phyloP scores from a whole-genome alignment of 2,797 vertebrate species.

The Spinus olivaceus region DNA sequence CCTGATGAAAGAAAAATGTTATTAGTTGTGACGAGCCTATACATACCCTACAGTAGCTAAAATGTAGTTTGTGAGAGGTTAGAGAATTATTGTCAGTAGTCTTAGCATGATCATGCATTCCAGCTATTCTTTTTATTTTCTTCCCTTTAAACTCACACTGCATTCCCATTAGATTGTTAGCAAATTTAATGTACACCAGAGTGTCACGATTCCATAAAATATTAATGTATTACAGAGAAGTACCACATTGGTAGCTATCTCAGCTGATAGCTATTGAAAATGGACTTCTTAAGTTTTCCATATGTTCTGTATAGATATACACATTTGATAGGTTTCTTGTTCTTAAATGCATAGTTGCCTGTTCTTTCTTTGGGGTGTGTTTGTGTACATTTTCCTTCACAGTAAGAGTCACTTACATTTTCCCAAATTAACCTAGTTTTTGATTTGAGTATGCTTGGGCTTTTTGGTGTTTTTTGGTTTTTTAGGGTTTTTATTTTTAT shows the following conservation, averaged over 20 bases:
- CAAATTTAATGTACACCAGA: conserved; percentile 39
- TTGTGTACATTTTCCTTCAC: neutral
- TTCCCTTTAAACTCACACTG: conserved; percentile 50
- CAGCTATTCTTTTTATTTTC: conserved; percentile 56
- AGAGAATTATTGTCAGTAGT: conserved; percentile 62
- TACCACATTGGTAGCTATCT: neutral
- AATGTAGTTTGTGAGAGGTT: conserved; percentile 71
- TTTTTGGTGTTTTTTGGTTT: neutral
- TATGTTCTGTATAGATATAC: neutral
- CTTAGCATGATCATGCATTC: conserved; percentile 36
- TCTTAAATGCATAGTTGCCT: neutral
- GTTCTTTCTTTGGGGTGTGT: neutral
- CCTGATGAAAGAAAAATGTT: conserved; percentile 84
- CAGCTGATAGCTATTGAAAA: conserved; percentile 25
- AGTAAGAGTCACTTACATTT: neutral
- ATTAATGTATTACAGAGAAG: conserved; percentile 19
- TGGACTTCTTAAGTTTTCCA: neutral
- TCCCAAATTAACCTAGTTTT: neutral
- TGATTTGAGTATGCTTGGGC: neutral
- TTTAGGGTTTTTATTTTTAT: neutral
- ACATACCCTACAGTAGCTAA: conserved; percentile 69
- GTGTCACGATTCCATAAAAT: conserved; percentile 53
- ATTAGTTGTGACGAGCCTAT: conserved; percentile 85
- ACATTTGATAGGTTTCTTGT: neutral
- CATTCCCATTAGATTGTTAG: conserved; percentile 23